Evolutionary conservation across 2,888 invertebrate genomes (phyloP), one percentile per base, ranked within the genome.

Genomic region (Leptinotarsa peninsularis): DNA sequence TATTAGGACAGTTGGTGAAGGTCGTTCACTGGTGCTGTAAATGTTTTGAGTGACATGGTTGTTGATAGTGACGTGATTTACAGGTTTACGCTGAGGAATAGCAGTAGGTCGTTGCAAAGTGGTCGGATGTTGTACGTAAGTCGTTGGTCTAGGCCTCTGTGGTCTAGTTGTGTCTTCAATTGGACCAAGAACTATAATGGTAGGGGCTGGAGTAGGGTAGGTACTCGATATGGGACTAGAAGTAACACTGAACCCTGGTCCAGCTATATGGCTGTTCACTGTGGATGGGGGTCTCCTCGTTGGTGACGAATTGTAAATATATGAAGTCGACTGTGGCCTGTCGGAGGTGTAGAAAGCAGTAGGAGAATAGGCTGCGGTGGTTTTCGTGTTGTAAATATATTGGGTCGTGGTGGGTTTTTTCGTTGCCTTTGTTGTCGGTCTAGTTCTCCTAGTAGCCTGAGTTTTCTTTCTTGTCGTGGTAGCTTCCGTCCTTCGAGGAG

Each of bases 1-100:
- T 15, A 93, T 93, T 4, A 92, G 88, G 7, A 93, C 89, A 0
- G 93, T 93, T 2, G 93, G 92, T 1, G 91, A 90, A 14, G 93
- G 92, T 71, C 89, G 89, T 49, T 91, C 90, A 13, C 90, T 90
- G 89, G 84, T 87, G 77, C 85, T 87, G 80, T 85, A 91, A 88
- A 82, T 91, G 17, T 91, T 92, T 13, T 91, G 91, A 71, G 90
- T 90, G 43, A 92, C 91, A 79, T 91, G 90, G 79, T 92, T 92
- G 80, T 92, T 92, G 0, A 92, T 91, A 4, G 92, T 92, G 0
- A 92, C 91, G 70, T 86, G 86, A 67, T 88, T 85, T 15, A 88
- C 84, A 15, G 80, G 79, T 90, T 91, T 85, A 76, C 86, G 85
- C 56, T 79, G 79, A 3, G 86, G 85, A 0, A 87, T 83, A 0